phyloP scores from a whole-genome alignment of 2,113 vertebrate species.

The Periophthalmus modestus region DNA sequence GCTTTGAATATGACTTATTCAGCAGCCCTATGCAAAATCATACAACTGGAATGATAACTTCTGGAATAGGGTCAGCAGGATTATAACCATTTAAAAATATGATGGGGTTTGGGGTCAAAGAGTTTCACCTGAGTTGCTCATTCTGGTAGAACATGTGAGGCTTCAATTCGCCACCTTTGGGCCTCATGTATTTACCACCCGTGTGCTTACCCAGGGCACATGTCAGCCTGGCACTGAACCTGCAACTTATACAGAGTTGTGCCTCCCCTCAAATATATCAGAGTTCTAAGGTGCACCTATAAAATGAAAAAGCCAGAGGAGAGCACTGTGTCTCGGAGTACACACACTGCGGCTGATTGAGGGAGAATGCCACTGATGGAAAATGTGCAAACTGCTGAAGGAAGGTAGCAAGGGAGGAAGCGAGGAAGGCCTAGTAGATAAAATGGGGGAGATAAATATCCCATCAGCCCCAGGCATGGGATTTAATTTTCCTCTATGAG shows the following conservation, averaged over 20 bases:
- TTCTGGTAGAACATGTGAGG: neutral
- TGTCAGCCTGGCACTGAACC: neutral
- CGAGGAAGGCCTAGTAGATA: slow-evolving; percentile 63
- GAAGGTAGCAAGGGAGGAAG: slow-evolving; percentile 40
- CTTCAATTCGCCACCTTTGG: neutral
- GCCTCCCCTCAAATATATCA: slow-evolving; percentile 26
- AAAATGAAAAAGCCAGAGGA: slow-evolving; percentile 38
- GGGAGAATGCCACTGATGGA: slow-evolving; percentile 67
- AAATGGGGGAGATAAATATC: slow-evolving; percentile 72
- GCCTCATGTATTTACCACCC: no score
- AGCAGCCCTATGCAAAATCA: no score
- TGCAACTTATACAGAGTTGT: slow-evolving; percentile 5
- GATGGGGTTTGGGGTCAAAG: no score
- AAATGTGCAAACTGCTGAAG: slow-evolving; percentile 63
- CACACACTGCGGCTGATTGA: slow-evolving; percentile 61
- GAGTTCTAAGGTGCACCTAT: slow-evolving; percentile 38
- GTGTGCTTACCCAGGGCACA: neutral
- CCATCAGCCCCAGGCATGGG: slow-evolving; percentile 68
- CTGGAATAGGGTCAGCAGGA: no score
- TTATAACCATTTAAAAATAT: no score
- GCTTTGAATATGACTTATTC: no score
- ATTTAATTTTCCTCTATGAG: slow-evolving; percentile 75
- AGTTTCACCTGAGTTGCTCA: neutral
- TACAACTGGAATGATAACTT: no score
- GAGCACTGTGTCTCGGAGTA: slow-evolving; percentile 20